A percentile compares a stretch with the other conserved stretches of the same genome.
Evolutionary conservation across 2,797 vertebrate genomes (phyloP).

Genomic region (Sylvia borin): DNA sequence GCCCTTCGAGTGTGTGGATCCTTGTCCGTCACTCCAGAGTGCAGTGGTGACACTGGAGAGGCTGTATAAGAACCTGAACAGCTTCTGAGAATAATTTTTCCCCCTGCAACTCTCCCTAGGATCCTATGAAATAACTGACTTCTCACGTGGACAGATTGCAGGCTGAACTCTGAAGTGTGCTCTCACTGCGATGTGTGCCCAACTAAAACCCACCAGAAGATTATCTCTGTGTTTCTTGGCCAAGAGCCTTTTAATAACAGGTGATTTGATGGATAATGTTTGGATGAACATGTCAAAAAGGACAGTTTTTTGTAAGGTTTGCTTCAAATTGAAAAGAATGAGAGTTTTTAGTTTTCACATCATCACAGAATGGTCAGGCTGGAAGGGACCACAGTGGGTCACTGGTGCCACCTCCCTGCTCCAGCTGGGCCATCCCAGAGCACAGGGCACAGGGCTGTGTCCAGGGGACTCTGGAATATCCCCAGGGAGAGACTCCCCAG

Average conservation of each 20-base stretch:
- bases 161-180: neutral
- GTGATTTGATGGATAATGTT: neutral
- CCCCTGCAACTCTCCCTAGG: neutral
- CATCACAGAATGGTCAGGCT: fast-evolving
- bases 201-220: neutral
- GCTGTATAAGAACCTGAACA: neutral
- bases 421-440: neutral
- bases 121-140: neutral
- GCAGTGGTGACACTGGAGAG: neutral
- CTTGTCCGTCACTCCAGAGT: neutral
- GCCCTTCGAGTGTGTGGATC: no score
- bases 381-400: neutral
- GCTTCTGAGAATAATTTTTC: neutral
- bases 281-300: neutral
- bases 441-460: neutral
- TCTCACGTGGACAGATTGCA: neutral
- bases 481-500: neutral
- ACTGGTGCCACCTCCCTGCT: neutral
- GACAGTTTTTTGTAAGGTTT: neutral
- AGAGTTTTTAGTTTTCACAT: neutral
- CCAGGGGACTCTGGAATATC: fast-evolving
- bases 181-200: neutral
- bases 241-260: neutral
- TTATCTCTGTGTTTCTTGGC: neutral
- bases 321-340: neutral